These are phyloP conservation scores for Acanthurus leucopareius DNA, from an alignment of 2,797 vertebrate genomes.

Conservation along the genomic window DNA sequence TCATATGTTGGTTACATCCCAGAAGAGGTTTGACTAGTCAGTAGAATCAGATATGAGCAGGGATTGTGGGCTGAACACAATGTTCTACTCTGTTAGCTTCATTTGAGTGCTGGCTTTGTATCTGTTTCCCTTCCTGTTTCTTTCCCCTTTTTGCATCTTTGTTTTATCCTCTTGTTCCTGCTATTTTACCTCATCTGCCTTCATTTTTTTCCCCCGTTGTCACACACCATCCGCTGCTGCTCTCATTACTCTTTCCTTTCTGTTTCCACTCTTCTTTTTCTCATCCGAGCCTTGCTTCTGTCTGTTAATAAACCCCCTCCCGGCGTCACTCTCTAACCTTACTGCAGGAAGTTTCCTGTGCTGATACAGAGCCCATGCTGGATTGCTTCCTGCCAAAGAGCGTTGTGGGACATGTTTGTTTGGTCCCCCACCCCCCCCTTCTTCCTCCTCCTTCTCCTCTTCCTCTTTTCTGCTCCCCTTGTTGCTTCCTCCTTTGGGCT, in stretches of 20 bases:
- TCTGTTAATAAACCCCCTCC: slow-evolving; percentile 68
- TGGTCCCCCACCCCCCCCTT: slow-evolving; percentile 62
- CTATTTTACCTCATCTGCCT: slow-evolving; percentile 18
- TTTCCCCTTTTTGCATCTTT: slow-evolving; percentile 35
- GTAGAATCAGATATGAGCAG: neutral
- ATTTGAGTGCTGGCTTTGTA: slow-evolving; percentile 13
- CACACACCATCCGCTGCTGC: slow-evolving; percentile 13
- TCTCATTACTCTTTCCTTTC: slow-evolving; percentile 50
- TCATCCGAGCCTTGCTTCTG: slow-evolving; percentile 31
- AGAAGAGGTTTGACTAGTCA: neutral
- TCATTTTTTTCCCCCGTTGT: slow-evolving; percentile 12
- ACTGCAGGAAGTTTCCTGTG: slow-evolving; percentile 95
- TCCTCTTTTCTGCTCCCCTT: slow-evolving; percentile 64
- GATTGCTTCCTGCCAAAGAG: slow-evolving; percentile 92
- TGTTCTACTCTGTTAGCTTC: slow-evolving; percentile 19
- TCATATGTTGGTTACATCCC: neutral
- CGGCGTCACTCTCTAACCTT: slow-evolving; percentile 72
- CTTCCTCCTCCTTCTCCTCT: slow-evolving; percentile 47
- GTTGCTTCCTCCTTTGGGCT: slow-evolving; percentile 80
- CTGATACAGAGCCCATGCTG: slow-evolving; percentile 88
- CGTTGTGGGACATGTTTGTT: slow-evolving; percentile 89
- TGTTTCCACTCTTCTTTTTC: slow-evolving; percentile 53
- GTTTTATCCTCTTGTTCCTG: slow-evolving; percentile 32
- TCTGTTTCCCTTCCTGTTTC: slow-evolving; percentile 60
- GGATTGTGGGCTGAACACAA: slow-evolving; percentile 13